Base-by-base conservation (phyloP, 2,113 vertebrate genomes). In the Cheilinus undulatus region DNA sequence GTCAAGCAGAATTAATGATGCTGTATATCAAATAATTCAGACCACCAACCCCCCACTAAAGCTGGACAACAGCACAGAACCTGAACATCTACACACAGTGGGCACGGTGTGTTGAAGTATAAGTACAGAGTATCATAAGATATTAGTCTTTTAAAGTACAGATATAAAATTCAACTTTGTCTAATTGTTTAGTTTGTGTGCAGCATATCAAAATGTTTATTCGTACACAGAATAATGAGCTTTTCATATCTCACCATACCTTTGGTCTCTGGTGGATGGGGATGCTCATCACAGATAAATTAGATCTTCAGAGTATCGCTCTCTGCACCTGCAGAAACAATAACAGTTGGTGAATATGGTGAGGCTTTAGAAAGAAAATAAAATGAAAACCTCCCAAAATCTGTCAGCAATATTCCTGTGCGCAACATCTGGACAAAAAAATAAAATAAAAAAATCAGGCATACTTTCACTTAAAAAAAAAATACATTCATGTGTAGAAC, bases 231-330 rank as follows among this genome's bases (percentile, higher is more conserved):
- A 69, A 83, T 81, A 87, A 86, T 86, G 79, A 86, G 83, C 78
- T 88, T 90, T 81, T 86, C 68, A 77, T 80, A 76, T 83, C 88
- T 86, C 85, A 88, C 75, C 63, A 79, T 93, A 94, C 92, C 92
- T 93, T 90, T 79, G 90, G 87, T 92, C 91, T 93, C 86, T 66
- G 76, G 86, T 80, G 86, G 86, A 92, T 76, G 88, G 78, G 83
- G 92, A 90, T 91, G 90, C 87, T 94, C 93, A 94, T 94, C 90
- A 92, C 93, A 93, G 88, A 83, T 85, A 90, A 91, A 93, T 93
- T 68, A 88, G 90, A 92, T 90, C 88, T 91, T 90, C 77, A 57
- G 91, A 92, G 91, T 92, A 87, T 82, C 84, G 82, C 77, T 78
- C 89, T 88, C 83, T 86, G 73, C 80, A 89, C 89, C 93, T 93